Base-by-base conservation (phyloP, 2,888 invertebrate genomes). In the Syrista parreyssii region DNA sequence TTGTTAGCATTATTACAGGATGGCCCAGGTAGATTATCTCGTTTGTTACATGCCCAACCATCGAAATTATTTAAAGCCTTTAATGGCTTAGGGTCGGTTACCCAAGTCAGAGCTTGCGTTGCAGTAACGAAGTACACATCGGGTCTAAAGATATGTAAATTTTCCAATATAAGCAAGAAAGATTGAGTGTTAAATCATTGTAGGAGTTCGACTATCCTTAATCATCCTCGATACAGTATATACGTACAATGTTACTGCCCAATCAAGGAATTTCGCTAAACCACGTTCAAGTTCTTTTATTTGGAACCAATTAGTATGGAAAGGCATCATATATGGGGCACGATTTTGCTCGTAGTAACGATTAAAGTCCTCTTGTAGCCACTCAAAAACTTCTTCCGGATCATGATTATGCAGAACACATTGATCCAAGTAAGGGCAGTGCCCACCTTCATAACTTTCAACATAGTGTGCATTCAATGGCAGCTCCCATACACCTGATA, bases 291-390 rank as follows among this genome's bases (percentile, higher is more conserved):
- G 92, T 86, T 95, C 96, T 88, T 96, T 97, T 85, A 96, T 97
- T 90, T 96, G 97, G 93, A 98, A 98, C 98, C 98, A 98, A 92
- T 98, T 98, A 1, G 98, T 98, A 89, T 98, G 98, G 94, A 98
- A 96, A 0, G 98, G 95, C 97, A 98, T 97, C 97, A 97, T 97
- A 91, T 98, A 98, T 0, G 97, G 97, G 1, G 97, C 97, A 81
- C 96, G 94, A 91, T 97, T 97, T 90, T 97, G 97, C 40, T 96
- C 95, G 88, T 97, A 97, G 91, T 96, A 94, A 35, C 97, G 93
- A 80, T 93, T 94, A 92, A 98, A 98, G 91, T 98, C 98, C 92
- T 97, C 97, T 89, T 96, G 95, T 35, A 98, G 93, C 98, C 98
- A 98, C 88, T 96, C 96, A 77, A 97, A 93, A 3, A 97, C 97